A percentile compares a stretch with the other conserved stretches of the same genome.
Evolutionary conservation across 2,888 invertebrate species (phyloP).

Genomic region (Pollenia griseotomentosa): DNA sequence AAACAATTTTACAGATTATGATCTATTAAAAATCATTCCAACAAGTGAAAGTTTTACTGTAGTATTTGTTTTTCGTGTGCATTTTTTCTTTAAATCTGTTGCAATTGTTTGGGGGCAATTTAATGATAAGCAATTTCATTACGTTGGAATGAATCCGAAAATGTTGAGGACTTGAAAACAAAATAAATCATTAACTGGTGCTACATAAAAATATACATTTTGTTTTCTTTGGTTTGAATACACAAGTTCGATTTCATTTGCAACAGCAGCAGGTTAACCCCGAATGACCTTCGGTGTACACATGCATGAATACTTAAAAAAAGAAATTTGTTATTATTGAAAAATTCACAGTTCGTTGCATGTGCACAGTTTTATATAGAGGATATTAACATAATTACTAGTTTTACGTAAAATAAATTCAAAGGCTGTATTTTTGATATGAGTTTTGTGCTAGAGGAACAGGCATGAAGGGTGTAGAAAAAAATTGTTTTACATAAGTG

Average conservation of each 20-base stretch:
- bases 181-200: constrained; percentile 7
- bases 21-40: neutral
- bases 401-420: too few species aligned
- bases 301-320: too few species aligned
- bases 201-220: neutral
- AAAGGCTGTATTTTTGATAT: too few species aligned
- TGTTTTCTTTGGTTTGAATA: neutral
- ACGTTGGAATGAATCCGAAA: neutral
- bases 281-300: neutral
- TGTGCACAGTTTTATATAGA: too few species aligned
- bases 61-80: neutral
- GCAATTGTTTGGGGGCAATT: constrained; percentile 26
- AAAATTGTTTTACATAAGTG: too few species aligned
- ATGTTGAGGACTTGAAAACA: neutral
- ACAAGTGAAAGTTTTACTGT: neutral
- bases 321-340: too few species aligned
- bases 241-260: constrained; percentile 4
- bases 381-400: too few species aligned
- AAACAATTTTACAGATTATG: constrained; percentile 10
- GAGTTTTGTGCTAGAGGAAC: too few species aligned
- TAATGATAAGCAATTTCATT: neutral
- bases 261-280: constrained; percentile 15
- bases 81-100: neutral
- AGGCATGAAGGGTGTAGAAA: too few species aligned
- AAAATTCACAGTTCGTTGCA: too few species aligned